Conservation (phyloP, 2,797 vertebrate genomes). For the Craterocephalus amniculus region DNA sequence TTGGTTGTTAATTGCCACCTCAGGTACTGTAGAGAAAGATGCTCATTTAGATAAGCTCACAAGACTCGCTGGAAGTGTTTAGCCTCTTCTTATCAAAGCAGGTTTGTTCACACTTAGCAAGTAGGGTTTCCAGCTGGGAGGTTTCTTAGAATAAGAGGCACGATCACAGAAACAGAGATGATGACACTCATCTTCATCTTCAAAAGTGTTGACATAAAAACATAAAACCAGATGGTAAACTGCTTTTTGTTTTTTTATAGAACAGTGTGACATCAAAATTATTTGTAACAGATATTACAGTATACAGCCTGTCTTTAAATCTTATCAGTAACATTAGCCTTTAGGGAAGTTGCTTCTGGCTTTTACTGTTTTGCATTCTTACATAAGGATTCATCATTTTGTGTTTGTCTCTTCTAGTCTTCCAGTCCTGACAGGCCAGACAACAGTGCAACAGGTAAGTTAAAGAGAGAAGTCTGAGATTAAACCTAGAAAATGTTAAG, state of each 20-base stretch:
- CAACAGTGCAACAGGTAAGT: conserved; percentile 85
- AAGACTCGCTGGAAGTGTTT: not conserved
- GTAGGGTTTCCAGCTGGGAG: not conserved
- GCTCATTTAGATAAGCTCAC: not conserved
- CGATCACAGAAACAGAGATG: conserved; percentile 8
- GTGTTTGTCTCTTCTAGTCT: conserved; percentile 51
- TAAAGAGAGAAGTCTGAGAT: not conserved
- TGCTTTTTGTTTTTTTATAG: not conserved
- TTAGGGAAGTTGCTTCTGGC: too few relatives aligned
- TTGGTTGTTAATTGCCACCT: not conserved
- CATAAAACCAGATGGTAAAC: conserved; percentile 17
- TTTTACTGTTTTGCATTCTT: not conserved
- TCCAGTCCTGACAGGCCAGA: conserved; percentile 85
- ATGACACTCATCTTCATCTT: conserved; percentile 34
- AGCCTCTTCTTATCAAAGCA: conserved; percentile 35
- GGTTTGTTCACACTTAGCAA: conserved; percentile 29
- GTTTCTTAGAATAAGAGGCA: conserved; percentile 9
- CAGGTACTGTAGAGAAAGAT: not conserved
- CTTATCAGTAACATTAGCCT: too few relatives aligned
- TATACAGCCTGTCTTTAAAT: too few relatives aligned
- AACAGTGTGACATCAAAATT: too few relatives aligned
- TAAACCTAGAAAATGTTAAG: not conserved
- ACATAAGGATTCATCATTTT: not conserved
- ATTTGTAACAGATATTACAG: too few relatives aligned
- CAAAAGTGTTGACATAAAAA: conserved; percentile 42